These are phyloP conservation scores for Taurulus bubalis DNA, from an alignment of 2,113 vertebrate genomes.

Conservation along the genomic window DNA sequence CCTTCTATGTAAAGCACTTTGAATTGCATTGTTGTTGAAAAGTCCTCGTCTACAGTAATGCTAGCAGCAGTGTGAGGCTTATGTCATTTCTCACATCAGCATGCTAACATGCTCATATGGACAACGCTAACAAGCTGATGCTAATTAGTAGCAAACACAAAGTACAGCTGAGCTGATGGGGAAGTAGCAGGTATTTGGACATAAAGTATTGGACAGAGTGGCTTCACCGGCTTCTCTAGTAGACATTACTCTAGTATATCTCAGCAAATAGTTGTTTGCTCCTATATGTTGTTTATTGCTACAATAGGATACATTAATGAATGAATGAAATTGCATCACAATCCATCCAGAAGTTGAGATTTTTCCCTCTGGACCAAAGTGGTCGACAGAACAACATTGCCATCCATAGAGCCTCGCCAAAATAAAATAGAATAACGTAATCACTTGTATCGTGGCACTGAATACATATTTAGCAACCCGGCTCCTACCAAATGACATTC, in stretches of 20 bases:
- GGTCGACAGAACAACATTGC: neutral
- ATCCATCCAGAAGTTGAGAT: neutral
- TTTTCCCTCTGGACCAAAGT: neutral
- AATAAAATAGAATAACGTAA: neutral
- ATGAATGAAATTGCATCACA: neutral
- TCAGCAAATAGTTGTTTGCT: neutral
- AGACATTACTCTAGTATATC: neutral
- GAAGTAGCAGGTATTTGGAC: neutral
- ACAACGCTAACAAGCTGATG: neutral
- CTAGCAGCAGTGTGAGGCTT: neutral
- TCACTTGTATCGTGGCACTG: neutral
- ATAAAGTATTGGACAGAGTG: neutral
- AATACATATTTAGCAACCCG: neutral
- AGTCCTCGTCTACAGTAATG: neutral
- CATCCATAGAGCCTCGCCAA: neutral
- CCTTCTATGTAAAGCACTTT: neutral
- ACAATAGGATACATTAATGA: neutral
- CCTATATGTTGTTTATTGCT: neutral
- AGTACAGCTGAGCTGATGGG: neutral
- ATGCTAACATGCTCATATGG: neutral
- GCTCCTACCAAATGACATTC: neutral
- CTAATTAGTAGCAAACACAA: neutral
- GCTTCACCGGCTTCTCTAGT: neutral
- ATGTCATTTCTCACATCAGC: neutral
- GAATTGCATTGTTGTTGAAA: neutral